phyloP scores from a whole-genome alignment of 35 echinoderm and acorn worm genomes.

The Apostichopus californicus region DNA sequence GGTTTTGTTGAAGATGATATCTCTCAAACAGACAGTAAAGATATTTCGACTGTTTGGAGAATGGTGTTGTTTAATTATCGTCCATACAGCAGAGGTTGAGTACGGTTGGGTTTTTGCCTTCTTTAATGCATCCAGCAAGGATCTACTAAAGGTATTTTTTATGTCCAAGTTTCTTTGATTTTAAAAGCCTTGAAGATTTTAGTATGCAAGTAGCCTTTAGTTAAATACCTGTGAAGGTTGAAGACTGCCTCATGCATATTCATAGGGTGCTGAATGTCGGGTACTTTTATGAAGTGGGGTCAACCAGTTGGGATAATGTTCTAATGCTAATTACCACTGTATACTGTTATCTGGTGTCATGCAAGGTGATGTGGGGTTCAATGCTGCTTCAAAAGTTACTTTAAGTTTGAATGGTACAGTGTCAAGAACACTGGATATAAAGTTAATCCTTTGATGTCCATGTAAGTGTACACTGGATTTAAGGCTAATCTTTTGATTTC shows the following conservation, averaged over 20 bases:
- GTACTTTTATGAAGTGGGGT: not conserved
- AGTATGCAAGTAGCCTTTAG: not conserved
- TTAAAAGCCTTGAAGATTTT: not conserved
- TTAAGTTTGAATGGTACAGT: not conserved
- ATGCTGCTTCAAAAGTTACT: not conserved
- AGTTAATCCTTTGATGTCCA: not conserved
- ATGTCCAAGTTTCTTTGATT: not conserved
- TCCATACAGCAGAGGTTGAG: too few species aligned
- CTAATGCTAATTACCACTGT: too few species aligned
- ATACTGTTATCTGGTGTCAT: not conserved
- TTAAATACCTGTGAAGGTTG: not conserved
- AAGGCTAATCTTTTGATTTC: not conserved
- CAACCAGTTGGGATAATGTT: not conserved
- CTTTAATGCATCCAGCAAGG: too few species aligned
- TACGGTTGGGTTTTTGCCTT: too few species aligned
- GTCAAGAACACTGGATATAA: too few species aligned
- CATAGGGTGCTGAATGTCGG: not conserved
- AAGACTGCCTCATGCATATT: not conserved
- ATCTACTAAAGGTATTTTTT: too few species aligned
- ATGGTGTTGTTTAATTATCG: too few species aligned
- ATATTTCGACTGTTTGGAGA: too few species aligned
- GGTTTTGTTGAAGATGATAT: not conserved
- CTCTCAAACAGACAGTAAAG: too few species aligned
- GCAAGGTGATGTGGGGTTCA: not conserved
- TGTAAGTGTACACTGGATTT: not conserved